Conservation (phyloP, 2,113 vertebrate genomes). For the Procavia capensis region DNA sequence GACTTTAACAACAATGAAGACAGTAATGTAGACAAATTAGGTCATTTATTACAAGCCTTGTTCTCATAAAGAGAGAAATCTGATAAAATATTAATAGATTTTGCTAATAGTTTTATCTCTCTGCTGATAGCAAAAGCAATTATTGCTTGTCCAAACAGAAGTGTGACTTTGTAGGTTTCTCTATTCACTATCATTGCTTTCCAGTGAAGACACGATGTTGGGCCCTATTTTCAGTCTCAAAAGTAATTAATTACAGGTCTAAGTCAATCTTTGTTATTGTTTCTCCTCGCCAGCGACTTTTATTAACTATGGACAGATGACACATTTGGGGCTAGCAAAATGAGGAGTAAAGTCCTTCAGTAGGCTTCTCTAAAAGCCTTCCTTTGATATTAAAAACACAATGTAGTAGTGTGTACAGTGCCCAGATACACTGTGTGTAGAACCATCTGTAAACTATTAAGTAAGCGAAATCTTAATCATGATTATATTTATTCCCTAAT, state of each 20-base stretch:
- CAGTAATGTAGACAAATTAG: not conserved
- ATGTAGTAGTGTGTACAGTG: too few species aligned
- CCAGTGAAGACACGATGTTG: not conserved
- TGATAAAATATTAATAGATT: conserved; percentile 20
- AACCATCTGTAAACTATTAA: too few species aligned
- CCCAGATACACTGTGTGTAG: too few species aligned
- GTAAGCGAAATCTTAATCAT: not conserved
- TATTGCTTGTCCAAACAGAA: not conserved
- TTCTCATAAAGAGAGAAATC: not conserved
- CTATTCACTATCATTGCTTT: not conserved
- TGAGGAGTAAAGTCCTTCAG: not conserved
- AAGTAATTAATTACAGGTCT: not conserved
- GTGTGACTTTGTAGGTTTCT: not conserved
- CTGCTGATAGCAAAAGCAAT: conserved; percentile 25
- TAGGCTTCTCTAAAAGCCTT: not conserved
- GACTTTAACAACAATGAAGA: not conserved
- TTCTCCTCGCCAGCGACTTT: not conserved
- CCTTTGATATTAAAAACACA: not conserved
- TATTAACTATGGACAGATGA: not conserved
- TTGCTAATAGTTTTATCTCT: conserved; percentile 30
- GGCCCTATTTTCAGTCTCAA: not conserved
- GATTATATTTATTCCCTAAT: not conserved
- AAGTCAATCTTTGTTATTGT: not conserved
- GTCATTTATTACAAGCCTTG: not conserved
- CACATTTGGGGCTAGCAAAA: not conserved